Conservation (phyloP, 2,113 vertebrate genomes). For the Peromyscus leucopus region DNA sequence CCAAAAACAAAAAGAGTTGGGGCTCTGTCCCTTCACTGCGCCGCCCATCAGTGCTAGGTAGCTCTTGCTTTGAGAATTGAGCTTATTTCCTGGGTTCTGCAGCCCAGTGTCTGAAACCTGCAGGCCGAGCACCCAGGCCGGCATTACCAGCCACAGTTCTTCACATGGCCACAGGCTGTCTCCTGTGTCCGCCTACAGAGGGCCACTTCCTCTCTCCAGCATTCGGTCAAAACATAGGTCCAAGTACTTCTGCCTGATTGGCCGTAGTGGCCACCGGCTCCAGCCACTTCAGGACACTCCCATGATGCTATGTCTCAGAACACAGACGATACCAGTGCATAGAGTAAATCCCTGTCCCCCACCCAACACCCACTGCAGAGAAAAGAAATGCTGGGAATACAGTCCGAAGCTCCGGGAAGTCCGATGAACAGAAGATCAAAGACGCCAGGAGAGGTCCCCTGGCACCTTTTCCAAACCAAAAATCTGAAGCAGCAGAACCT, state of each 20-base stretch:
- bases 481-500: constrained; percentile 85
- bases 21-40: not conserved
- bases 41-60: accelerated
- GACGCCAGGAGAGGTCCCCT: constrained; percentile 82
- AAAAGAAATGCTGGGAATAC: constrained; percentile 83
- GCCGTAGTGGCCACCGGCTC: accelerated
- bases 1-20: not conserved
- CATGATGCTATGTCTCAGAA: not conserved
- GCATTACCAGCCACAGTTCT: accelerated
- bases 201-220: not conserved
- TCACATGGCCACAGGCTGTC: not conserved
- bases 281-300: not conserved
- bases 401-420: constrained; percentile 84
- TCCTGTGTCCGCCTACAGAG: not conserved
- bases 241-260: accelerated
- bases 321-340: accelerated
- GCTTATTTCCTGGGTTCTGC: not conserved
- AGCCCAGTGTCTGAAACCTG: not conserved
- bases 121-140: accelerated
- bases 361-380: constrained; percentile 74
- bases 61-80: not conserved
- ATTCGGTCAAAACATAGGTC: not conserved
- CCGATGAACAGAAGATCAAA: constrained; percentile 87
- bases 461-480: constrained; percentile 84
- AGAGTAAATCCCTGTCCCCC: not conserved